Conservation (phyloP, 2,113 vertebrate genomes). For the Grammomys surdaster region DNA sequence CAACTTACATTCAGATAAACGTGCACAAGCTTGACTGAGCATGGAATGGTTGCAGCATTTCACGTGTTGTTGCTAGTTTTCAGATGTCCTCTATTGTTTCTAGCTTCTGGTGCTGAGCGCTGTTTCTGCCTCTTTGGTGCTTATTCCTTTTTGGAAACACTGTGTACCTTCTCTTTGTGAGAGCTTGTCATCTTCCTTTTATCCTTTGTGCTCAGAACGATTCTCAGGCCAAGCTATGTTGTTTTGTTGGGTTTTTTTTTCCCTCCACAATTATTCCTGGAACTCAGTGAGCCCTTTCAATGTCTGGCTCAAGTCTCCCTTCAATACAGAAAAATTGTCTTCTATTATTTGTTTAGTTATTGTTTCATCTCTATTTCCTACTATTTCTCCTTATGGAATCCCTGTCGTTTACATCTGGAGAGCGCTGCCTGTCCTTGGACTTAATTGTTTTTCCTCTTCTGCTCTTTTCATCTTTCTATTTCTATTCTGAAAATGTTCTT, state of each 20-base stretch:
- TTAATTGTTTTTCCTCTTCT: background rate
- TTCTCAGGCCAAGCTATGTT: background rate
- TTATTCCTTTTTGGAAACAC: conserved; percentile 29
- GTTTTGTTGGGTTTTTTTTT: background rate
- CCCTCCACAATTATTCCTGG: background rate
- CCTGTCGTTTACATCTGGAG: background rate
- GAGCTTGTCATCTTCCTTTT: conserved; percentile 20
- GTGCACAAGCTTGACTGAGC: background rate
- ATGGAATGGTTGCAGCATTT: background rate
- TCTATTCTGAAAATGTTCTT: background rate
- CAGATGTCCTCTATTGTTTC: background rate
- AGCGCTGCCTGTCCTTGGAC: background rate
- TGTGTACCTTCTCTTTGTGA: conserved; percentile 40
- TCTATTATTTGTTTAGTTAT: conserved; percentile 41
- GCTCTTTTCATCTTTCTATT: conserved; percentile 32
- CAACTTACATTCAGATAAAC: background rate
- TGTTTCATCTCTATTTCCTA: background rate
- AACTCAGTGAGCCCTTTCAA: conserved; percentile 55
- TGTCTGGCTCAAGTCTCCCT: conserved; percentile 38
- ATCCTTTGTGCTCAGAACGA: conserved; percentile 40
- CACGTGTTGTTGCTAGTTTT: background rate
- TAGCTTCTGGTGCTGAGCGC: background rate
- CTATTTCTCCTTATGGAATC: conserved; percentile 34
- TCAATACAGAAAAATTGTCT: background rate
- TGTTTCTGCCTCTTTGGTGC: background rate